phyloP scores from a whole-genome alignment of 1,140 invertebrate genomes.

The Bombus polaris region DNA sequence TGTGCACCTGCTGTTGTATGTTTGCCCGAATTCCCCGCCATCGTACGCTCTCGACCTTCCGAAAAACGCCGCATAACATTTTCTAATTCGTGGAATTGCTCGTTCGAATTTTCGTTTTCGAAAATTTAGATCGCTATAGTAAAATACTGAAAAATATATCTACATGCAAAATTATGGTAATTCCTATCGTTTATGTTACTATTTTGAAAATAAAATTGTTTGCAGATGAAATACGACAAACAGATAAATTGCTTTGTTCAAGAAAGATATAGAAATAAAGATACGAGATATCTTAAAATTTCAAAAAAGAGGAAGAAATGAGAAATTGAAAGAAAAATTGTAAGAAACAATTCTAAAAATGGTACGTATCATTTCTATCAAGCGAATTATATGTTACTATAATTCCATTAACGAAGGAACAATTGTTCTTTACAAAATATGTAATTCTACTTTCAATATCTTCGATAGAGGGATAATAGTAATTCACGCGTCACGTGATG shows the following conservation, averaged over 20 bases:
- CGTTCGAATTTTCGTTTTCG: not conserved
- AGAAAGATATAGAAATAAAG: too few species aligned
- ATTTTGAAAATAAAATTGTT: too few species aligned
- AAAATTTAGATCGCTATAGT: not conserved
- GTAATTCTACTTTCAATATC: not conserved
- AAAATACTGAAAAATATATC: not conserved
- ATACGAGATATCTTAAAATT: too few species aligned
- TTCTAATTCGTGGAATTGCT: not conserved
- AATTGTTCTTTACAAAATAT: not conserved
- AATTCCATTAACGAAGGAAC: not conserved
- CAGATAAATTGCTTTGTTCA: too few species aligned
- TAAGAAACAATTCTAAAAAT: too few species aligned
- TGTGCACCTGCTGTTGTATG: slow-evolving; percentile 53
- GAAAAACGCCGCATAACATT: slow-evolving; percentile 11
- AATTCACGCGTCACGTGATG: slow-evolving; percentile 49
- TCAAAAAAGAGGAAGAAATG: too few species aligned
- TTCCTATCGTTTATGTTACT: too few species aligned
- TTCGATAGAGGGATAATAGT: slow-evolving; percentile 7
- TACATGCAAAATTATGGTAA: too few species aligned
- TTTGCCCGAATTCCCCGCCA: slow-evolving; percentile 43
- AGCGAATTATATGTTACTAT: not conserved
- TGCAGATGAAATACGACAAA: too few species aligned
- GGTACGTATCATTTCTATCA: too few species aligned
- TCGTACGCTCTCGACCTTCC: not conserved
- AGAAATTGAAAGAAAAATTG: too few species aligned